phyloP scores from a whole-genome alignment of 2,797 vertebrate species.

The Tragelaphus eurycerus region DNA sequence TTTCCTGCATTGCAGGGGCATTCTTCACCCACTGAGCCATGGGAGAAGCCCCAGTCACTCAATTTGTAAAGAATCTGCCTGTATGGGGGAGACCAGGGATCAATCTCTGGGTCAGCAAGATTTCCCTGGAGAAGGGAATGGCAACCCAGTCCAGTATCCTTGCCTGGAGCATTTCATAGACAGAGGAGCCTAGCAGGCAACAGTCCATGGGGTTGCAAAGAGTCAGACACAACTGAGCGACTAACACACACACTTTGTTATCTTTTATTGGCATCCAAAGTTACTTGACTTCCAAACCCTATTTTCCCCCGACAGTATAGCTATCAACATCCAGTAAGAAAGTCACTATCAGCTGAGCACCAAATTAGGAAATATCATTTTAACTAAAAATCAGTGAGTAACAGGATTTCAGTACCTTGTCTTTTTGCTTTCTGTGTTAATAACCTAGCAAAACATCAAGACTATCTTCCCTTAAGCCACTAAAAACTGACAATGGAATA shows the following conservation, averaged over 20 bases:
- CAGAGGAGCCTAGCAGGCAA: not conserved
- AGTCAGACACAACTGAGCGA: not conserved
- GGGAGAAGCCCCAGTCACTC: not conserved
- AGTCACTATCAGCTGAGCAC: not conserved
- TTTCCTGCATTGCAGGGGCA: not conserved
- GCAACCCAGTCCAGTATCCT: not conserved
- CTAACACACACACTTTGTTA: not conserved
- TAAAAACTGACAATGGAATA: not conserved
- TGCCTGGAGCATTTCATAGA: not conserved
- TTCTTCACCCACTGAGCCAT: not conserved
- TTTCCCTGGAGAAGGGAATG: not conserved
- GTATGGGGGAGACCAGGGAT: not conserved
- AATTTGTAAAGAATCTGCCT: not conserved
- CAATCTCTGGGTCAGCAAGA: not conserved
- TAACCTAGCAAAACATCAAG: not conserved
- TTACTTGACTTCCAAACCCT: not conserved
- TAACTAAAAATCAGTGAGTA: not conserved
- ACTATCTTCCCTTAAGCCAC: not conserved
- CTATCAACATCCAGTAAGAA: not conserved
- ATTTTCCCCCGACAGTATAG: not conserved
- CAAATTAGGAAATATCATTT: not conserved
- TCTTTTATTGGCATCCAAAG: not conserved
- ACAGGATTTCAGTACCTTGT: not conserved
- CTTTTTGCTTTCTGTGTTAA: not conserved
- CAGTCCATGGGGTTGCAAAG: not conserved